Evolutionary conservation across 1,140 invertebrate genomes (phyloP).

Genomic region (Tachypleus tridentatus): DNA sequence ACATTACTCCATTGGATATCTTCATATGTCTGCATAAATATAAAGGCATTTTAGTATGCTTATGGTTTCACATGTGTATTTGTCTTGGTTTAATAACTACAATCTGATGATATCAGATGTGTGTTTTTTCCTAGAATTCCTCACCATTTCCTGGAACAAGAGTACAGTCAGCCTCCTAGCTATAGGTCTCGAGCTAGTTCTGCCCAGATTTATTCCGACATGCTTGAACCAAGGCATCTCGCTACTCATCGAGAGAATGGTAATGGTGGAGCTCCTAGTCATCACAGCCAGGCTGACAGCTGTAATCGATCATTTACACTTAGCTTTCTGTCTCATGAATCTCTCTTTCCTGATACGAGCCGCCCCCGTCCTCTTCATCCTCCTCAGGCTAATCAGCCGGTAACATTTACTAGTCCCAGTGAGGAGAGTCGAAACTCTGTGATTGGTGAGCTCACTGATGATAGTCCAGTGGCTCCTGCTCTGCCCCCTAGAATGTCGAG

Average conservation of each 20-base stretch:
- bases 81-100: too few species aligned
- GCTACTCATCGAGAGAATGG: slow-evolving; percentile 1
- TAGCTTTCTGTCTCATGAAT: slow-evolving; percentile 24
- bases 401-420: background rate
- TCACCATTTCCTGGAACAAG: slow-evolving; percentile 20
- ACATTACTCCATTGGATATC: too few species aligned
- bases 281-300: slow-evolving; percentile 25
- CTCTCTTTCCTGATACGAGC: slow-evolving; percentile 15
- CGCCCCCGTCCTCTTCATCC: slow-evolving; percentile 8
- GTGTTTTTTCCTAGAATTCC: slow-evolving; percentile 22
- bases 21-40: too few species aligned
- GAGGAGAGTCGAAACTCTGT: slow-evolving; percentile 5
- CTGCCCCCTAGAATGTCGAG: too few species aligned
- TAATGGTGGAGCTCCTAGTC: slow-evolving; percentile 3
- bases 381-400: too few species aligned
- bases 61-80: too few species aligned
- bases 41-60: too few species aligned
- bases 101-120: background rate
- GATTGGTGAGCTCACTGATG: too few species aligned
- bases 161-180: slow-evolving; percentile 44
- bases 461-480: too few species aligned
- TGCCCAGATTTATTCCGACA: slow-evolving; percentile 14
- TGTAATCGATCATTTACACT: slow-evolving; percentile 33
- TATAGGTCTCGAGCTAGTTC: slow-evolving; percentile 39
- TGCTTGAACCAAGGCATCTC: slow-evolving; percentile 5